Base-by-base conservation (phyloP, 1,140 invertebrate genomes). In the Drosophila orena region DNA sequence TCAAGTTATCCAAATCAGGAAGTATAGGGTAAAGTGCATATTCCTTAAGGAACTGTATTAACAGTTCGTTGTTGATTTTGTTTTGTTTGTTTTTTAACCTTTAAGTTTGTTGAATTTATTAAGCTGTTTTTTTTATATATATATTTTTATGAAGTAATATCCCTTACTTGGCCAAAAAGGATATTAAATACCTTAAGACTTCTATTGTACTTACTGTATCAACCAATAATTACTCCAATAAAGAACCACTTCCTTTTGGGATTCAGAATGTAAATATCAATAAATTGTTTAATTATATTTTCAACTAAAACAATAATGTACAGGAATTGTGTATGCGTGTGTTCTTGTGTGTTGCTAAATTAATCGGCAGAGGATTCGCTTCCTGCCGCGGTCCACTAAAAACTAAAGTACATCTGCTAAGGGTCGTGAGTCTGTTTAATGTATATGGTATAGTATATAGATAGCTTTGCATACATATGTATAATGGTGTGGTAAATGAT, bases 191-290 rank as follows among this genome's bases (percentile, higher is more conserved):
- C 6, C 22, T 20, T 22, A 44, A 20, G 44, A 14, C 7, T 30
- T 10, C 30, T 10, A 44, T 20, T 20, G 17, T 50, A 52, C 24
- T 44, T 57, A 57, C 38, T 44, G 15, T 17, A 52, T 30, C 30
- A 6, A 11, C 30, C 37, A 24, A 58, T 62, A 20, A 35, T 2
- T 47, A 11, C 22, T 14, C 43, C 11, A 69, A 70, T 17, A 70
- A 69, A 62, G 8, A 70, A 46, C 1, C 0, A 15, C 7, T 47
- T 35, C n/a, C 4, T 35, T 47, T 81, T 71, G 78, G 81, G 65
- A 78, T 86, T 86, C 74, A 68, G 75, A 86, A 86, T 79, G 83
- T 88, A 86, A 88, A 86, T 86, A 81, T 52, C 69, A 59, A 74
- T 85, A 81, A 61, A 61, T 66, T 80, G 65, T 81, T 81, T 78